Conservation (phyloP, 2,888 invertebrate genomes). For the Hydrotaea cyrtoneurina region DNA sequence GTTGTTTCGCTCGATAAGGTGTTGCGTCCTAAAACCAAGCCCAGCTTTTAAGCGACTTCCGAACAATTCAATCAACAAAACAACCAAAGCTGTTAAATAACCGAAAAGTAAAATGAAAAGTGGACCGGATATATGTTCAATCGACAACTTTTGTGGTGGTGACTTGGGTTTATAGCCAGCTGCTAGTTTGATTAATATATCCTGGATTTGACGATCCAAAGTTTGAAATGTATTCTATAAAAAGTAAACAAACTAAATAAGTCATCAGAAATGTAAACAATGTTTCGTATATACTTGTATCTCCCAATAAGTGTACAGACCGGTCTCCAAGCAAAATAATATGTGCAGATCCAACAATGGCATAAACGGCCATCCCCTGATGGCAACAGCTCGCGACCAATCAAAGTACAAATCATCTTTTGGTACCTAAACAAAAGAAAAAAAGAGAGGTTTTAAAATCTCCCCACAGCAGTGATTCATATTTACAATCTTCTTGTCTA, state of each 20-base stretch:
- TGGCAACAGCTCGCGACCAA: conserved; percentile 77
- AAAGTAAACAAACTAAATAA: conserved; percentile 18
- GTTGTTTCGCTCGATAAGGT: too few relatives aligned
- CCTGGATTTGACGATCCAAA: conserved; percentile 74
- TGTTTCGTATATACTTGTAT: conserved; percentile 71
- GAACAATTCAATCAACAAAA: conserved; percentile 72
- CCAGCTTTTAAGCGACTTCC: neutral
- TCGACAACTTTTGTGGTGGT: conserved; percentile 73
- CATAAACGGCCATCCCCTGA: conserved; percentile 79
- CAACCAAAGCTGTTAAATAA: conserved; percentile 70
- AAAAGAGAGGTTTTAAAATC: neutral
- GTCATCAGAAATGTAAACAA: too few relatives aligned
- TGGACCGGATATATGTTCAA: conserved; percentile 77
- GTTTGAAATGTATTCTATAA: conserved; percentile 72
- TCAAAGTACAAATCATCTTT: conserved; percentile 78
- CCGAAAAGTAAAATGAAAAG: conserved; percentile 76
- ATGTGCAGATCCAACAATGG: conserved; percentile 74
- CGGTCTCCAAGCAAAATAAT: conserved; percentile 75
- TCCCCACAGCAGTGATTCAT: neutral
- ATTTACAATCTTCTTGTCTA: conserved; percentile 75
- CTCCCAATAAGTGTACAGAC: conserved; percentile 78
- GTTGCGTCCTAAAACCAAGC: too few relatives aligned
- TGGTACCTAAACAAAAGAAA: conserved; percentile 72
- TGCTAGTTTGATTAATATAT: conserved; percentile 72
- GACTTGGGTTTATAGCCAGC: conserved; percentile 71